Base-by-base conservation (phyloP, 2,113 vertebrate species). In the Coptodon rendalli region DNA sequence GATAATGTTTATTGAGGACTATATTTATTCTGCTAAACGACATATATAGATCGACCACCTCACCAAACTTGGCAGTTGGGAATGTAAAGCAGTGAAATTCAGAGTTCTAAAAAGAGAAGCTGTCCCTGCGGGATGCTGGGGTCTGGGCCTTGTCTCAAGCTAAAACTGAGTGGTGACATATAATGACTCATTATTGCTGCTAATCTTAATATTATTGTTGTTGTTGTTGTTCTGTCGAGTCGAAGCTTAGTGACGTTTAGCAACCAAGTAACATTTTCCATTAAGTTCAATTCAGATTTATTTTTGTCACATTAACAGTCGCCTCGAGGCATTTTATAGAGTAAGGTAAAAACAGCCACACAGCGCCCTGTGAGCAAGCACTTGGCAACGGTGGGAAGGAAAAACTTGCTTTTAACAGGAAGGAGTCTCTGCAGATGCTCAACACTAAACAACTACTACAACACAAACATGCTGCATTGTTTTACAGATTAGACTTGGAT, bases 171-270 rank as follows among this genome's bases (percentile, higher is more conserved):
- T 40, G 19, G 34, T 68, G 36, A 68, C 63, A 68, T 40, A 40
- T 4, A 68, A 14, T 14, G 7, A 40, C 63, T 68, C 11, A 22
- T 68, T 0, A 40, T 22, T 66, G 17, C 61, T 66, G 17, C 17
- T 66, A 66, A 66, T 38, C 61, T 66, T n/a, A 66, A 38, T 66
- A 38, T 66, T 38, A 5, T 38, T 66, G 9, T 38, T 66, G 38
- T 40, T 43, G 19, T 22, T 43, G 19, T 22, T 22, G 11, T 68
- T 68, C 34, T 68, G 36, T 68, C 9, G 0, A 68, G 63, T 8
- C 0, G 0, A 68, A 38, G 34, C 63, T 68, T 8, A 38, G 34
- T 66, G 6, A 66, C 4, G 38, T 0, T 36, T 66, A 38, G 3
- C 11, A 66, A 34, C 10, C 61, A 68, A 68, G 36, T 68, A 66